These are phyloP conservation scores for Drosophila littoralis DNA, from an alignment of 1,140 invertebrate species.

Conservation along the genomic window DNA sequence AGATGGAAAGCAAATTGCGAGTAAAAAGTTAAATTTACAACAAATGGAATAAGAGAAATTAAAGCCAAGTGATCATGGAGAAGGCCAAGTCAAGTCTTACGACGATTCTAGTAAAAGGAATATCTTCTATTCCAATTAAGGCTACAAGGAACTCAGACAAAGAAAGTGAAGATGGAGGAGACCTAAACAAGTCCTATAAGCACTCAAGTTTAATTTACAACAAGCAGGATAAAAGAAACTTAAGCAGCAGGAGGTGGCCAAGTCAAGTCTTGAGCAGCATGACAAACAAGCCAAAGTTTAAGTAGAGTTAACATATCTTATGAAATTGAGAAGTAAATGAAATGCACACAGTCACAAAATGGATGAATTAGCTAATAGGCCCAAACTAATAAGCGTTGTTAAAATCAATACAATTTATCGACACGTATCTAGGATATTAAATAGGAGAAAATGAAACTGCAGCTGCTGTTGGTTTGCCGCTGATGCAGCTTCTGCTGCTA, in stretches of 20 bases:
- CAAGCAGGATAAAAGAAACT: too few relatives aligned
- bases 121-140: too few relatives aligned
- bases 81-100: neutral
- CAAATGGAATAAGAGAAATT: too few relatives aligned
- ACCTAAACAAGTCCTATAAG: too few relatives aligned
- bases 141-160: neutral
- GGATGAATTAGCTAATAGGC: constrained; percentile 1
- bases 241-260: too few relatives aligned
- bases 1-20: neutral
- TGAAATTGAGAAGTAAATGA: too few relatives aligned
- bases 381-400: neutral
- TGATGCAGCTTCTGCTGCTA: constrained; percentile 1
- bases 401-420: constrained; percentile 57
- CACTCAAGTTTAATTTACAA: too few relatives aligned
- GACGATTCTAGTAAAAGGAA: too few relatives aligned
- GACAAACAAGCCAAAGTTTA: too few relatives aligned
- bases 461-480: constrained; percentile 27
- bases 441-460: constrained; percentile 67
- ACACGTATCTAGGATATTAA: constrained; percentile 65
- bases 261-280: too few relatives aligned
- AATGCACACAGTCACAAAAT: too few relatives aligned
- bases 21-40: neutral
- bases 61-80: neutral
- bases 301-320: too few relatives aligned
- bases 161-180: neutral